A percentile compares a stretch with the other conserved stretches of the same genome.
Evolutionary conservation across 2,113 vertebrate genomes (phyloP).

Genomic region (western clawed frog (Xenopus tropicalis)): DNA sequence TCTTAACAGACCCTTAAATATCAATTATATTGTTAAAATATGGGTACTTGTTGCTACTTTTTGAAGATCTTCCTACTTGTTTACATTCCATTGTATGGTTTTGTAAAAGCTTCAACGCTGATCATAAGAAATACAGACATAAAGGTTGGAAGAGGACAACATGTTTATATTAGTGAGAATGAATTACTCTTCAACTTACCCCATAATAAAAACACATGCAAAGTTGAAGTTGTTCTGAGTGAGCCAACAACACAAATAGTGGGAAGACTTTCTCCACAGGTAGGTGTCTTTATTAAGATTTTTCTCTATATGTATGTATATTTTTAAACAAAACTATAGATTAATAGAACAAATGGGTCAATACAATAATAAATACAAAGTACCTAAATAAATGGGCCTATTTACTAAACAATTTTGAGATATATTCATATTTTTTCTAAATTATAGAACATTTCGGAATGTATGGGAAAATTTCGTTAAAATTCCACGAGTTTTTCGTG

Average conservation of each 20-base stretch:
- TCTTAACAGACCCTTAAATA: neutral
- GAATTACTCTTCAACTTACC: slow-evolving; percentile 55
- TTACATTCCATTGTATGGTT: slow-evolving; percentile 37
- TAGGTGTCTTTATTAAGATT: slow-evolving; percentile 40
- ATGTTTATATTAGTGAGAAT: slow-evolving; percentile 53
- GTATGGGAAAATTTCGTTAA: too few species aligned
- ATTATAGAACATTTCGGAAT: too few species aligned
- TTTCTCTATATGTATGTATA: too few species aligned
- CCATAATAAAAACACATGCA: slow-evolving; percentile 52
- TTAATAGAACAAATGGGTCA: too few species aligned
- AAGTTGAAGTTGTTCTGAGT: slow-evolving; percentile 69
- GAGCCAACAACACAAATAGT: slow-evolving; percentile 63
- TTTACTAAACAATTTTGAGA: too few species aligned
- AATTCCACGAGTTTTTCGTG: too few species aligned
- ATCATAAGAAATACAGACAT: slow-evolving; percentile 57
- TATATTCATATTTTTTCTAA: too few species aligned
- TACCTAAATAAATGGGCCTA: too few species aligned
- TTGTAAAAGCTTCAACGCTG: slow-evolving; percentile 50
- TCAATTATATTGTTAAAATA: neutral
- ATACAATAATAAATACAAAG: too few species aligned
- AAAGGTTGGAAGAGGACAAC: slow-evolving; percentile 55
- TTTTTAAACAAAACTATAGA: too few species aligned
- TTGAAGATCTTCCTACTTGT: slow-evolving; percentile 48
- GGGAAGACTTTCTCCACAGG: slow-evolving; percentile 57
- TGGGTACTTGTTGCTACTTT: neutral